Evolutionary conservation across 1,140 invertebrate species (phyloP), one percentile per base, ranked within the genome.

Genomic region (Cherax quadricarinatus): DNA sequence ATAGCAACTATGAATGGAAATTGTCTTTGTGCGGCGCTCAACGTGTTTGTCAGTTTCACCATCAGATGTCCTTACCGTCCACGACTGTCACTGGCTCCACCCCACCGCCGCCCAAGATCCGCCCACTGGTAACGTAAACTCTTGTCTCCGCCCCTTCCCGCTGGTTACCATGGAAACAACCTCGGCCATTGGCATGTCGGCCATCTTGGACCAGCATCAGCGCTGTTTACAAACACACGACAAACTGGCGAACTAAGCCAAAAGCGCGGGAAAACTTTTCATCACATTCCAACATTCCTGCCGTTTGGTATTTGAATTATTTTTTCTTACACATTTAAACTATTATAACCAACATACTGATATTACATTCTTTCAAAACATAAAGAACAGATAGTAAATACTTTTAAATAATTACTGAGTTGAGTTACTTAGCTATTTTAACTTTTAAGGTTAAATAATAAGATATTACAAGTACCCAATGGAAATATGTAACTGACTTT

Each of bases 181-280:
- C 49, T 57, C 85, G 85, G 57, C 85, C 85, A 66, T 73, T 66
- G 73, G 48, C 49, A 78, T 12, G 85, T 30, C 85, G 85, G 85
- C 85, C 85, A 87, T 87, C 85, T 87, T 87, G 85, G 70, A 87
- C 78, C 85, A 48, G 78, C 48, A 66, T 30, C 85, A 87, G 70
- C 85, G 85, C 85, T 87, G 85, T 87, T 53, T 87, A 87, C 85
- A 87, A 87, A 87, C 85, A 87, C 16, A 73, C 70, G 85, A 70
- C 14, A 3, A 53, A 73, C 48, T 16, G 41, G 4, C 3, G 70
- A 87, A 87, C 85, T 87, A 87, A 75, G 10, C 16, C 48, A 87
- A 87, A 87, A 87, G 85, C 85, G 85, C 85, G 85, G 85, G 85
- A 86, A 87, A 87, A 78, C 78, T 87, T 66, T 41, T 16, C 18